Evolutionary conservation across 2,113 vertebrate genomes (phyloP), one percentile per base, ranked within the genome.

Genomic region (Leptocoma aspasia): DNA sequence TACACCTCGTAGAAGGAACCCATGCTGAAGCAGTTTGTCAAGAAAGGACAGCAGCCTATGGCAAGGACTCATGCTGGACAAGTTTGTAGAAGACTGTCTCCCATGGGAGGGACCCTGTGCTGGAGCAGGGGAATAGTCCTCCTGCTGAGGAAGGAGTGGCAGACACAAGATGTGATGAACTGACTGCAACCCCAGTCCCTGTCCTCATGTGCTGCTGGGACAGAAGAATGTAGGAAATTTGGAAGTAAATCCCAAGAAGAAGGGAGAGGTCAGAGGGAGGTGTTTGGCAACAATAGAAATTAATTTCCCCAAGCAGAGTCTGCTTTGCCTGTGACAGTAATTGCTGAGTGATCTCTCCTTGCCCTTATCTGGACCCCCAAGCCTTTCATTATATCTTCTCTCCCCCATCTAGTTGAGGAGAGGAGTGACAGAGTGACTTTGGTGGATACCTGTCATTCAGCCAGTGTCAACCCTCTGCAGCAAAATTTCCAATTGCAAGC

Each of bases 1-100:
- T 61, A 27, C 22, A 26, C 11, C 6, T 22, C 2, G 0, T 7
- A 16, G n/a, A 72, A 44, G 21, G n/a, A 28, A 28, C 13, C 0
- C 31, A 37, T 10, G 2, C 9, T 44, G 41, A 37, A 60, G 14
- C 8, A 64, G 11, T 17, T 39, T 16, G 13, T 72, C 33, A 79
- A 72, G 41, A 44, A 79, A 72, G 41, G 39, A 45, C 56, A 57
- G 27, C 11, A 39, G 9, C 37, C 16, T 24, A 5, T 45, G 42
- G 28, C 13, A 54, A 41, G 18, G 21, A 45, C 15, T 68, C 8
- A 20, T 1, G 4, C 23, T 63, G 21, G 57, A 92, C 30, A 59
- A 59, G 15, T 47, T 24, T 31, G 7, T 52, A 28, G 52, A 49
- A 33, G 23, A 53, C 27, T 60, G 19, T 72, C 3, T 60, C 27